These are phyloP conservation scores for Porites lutea DNA, from an alignment of 64 coral and sea anemone species.

Conservation along the genomic window DNA sequence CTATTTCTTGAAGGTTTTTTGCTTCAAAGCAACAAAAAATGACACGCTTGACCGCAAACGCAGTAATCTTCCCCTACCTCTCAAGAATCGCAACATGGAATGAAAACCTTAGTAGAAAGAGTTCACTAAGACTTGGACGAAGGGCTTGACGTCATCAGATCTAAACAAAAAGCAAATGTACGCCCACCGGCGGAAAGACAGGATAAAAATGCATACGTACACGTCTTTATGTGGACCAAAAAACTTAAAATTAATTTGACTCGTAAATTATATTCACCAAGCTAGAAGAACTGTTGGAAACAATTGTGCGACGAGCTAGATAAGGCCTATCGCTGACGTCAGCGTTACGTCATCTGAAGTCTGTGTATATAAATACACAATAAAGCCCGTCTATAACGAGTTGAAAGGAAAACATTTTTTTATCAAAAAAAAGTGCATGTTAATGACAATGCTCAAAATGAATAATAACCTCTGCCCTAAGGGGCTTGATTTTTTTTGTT, in stretches of 20 bases:
- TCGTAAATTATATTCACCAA: slow-evolving; percentile 48
- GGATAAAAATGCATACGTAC: slow-evolving; percentile 29
- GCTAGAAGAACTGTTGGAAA: slow-evolving; percentile 12
- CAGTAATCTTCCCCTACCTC: background rate
- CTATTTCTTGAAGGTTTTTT: background rate
- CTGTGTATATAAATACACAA: slow-evolving; percentile 62
- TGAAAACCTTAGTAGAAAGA: background rate
- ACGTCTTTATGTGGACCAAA: slow-evolving; percentile 38
- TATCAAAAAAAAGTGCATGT: slow-evolving; percentile 39
- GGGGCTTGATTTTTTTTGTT: slow-evolving; percentile 6
- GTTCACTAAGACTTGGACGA: slow-evolving; percentile 17
- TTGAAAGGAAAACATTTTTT: slow-evolving; percentile 45
- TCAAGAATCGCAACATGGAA: slow-evolving; percentile 20
- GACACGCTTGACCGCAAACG: background rate
- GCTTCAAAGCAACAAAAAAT: background rate
- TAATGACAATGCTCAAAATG: slow-evolving; percentile 13
- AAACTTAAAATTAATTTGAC: slow-evolving; percentile 56
- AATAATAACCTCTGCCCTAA: slow-evolving; percentile 11
- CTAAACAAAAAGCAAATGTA: slow-evolving; percentile 53
- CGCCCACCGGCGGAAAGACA: slow-evolving; percentile 31
- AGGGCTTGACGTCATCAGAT: slow-evolving; percentile 24
- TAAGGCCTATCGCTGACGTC: slow-evolving; percentile 39
- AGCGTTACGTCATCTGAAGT: slow-evolving; percentile 45
- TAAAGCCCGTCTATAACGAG: slow-evolving; percentile 33
- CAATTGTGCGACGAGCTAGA: slow-evolving; percentile 23